Base-by-base conservation (phyloP, 2,888 invertebrate genomes). In the Drosophila birchii region DNA sequence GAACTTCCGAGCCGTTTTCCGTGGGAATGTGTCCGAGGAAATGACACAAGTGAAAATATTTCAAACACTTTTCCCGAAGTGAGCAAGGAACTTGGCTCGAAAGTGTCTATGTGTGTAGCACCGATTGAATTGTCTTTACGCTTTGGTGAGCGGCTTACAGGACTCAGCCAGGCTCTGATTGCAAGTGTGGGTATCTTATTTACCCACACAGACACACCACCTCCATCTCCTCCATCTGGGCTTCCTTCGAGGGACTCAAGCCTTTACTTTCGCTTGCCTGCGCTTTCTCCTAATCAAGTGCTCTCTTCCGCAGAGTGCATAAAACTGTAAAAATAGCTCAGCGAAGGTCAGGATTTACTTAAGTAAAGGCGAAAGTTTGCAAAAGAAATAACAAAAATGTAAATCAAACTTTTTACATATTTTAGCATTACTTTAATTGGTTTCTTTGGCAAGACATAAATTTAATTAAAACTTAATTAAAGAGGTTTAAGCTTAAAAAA, bases 41-140 rank as follows among this genome's bases (percentile, higher is more conserved):
- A 85, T 86, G 86, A 83, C 88, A 84, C 78, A 83, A 90, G 79
- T 85, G 78, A 86, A 86, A 84, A 87, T 82, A 89, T 88, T 81
- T 80, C 72, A 76, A 87, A 67, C 79, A 81, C 55, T 77, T 77
- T 54, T 54, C 26, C 59, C 47, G 34, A 53, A 61, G 57, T 71
- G 55, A 61, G 29, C 41, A 38, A 45, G 49, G 41, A 64, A 66
- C 51, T 41, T 57, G 47, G 23, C 36, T 18, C 34, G 34, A 36
- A 49, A 18, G 74, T 44, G 60, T 55, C 61, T 69, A 49, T 23
- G 74, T 49, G 71, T 69, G 26, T 32, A 23, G 20, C 77, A 73
- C 85, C 85, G 85, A 87, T 85, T 85, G 85, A 79, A 78, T 85
- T 85, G 80, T 78, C 86, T 79, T 75, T 72, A 72, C 74, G 76